These are phyloP conservation scores for Megaustenia siamemsis DNA, from an alignment of 2,888 invertebrate species.

Conservation along the genomic window DNA sequence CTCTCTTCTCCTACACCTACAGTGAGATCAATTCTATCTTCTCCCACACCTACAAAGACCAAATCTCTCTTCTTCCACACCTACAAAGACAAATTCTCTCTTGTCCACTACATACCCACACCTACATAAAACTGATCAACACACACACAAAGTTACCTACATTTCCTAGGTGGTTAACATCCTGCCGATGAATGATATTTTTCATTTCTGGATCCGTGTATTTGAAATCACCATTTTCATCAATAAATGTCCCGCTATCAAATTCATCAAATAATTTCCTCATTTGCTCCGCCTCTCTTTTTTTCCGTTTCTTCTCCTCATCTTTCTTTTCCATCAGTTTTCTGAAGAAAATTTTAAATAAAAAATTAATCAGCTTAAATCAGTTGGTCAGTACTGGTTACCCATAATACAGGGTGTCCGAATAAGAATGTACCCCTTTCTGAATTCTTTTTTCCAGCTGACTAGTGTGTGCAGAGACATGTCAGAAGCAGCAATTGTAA, in stretches of 20 bases:
- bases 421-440: no score
- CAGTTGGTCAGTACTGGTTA: no score
- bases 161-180: conserved; percentile 47
- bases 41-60: no score
- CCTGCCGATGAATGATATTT: conserved; percentile 29
- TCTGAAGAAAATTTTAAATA: neutral
- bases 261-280: conserved; percentile 35
- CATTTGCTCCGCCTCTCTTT: conserved; percentile 17
- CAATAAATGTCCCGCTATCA: conserved; percentile 31
- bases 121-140: neutral
- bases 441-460: no score
- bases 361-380: no score
- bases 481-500: no score
- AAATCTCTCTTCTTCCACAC: no score
- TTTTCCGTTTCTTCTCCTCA: neutral
- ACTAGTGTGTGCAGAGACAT: no score
- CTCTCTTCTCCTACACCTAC: no score
- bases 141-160: neutral
- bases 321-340: conserved; percentile 22
- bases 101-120: no score
- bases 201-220: conserved; percentile 37
- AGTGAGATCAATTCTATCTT: no score
- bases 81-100: neutral
- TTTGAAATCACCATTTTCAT: conserved; percentile 48
- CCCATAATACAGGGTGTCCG: no score